Conservation (phyloP, 1,140 invertebrate species). For the Oryctes rhinoceros region DNA sequence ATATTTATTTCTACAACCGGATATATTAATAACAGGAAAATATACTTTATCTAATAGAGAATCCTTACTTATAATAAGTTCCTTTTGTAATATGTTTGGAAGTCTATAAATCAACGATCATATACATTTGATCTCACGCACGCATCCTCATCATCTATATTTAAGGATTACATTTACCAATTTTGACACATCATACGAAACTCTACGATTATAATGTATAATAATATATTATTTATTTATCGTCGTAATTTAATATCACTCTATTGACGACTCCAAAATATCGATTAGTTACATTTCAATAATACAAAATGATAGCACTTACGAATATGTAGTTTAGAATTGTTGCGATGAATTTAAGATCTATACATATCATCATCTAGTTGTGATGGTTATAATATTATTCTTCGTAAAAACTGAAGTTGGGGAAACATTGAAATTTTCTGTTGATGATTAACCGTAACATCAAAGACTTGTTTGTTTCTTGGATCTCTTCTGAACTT, state of each 20-base stretch:
- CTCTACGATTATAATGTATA: too few species aligned
- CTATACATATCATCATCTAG: neutral
- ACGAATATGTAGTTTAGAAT: neutral
- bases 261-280: slow-evolving; percentile 7
- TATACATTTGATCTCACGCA: neutral
- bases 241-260: slow-evolving; percentile 15
- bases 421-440: too few species aligned
- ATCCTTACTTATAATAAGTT: neutral
- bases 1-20: slow-evolving; percentile 18
- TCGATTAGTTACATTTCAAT: neutral
- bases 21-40: slow-evolving; percentile 19
- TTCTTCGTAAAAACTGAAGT: too few species aligned
- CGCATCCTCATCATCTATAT: neutral
- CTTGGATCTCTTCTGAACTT: too few species aligned
- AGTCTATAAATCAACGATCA: slow-evolving; percentile 1
- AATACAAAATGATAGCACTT: neutral
- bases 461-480: too few species aligned
- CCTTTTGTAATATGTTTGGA: neutral
- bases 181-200: too few species aligned
- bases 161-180: neutral
- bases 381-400: too few species aligned
- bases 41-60: neutral
- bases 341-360: neutral
- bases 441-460: too few species aligned
- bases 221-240: neutral